These are phyloP conservation scores for Macrostomum lignano DNA, from an alignment of 1,140 invertebrate species.

Conservation along the genomic window DNA sequence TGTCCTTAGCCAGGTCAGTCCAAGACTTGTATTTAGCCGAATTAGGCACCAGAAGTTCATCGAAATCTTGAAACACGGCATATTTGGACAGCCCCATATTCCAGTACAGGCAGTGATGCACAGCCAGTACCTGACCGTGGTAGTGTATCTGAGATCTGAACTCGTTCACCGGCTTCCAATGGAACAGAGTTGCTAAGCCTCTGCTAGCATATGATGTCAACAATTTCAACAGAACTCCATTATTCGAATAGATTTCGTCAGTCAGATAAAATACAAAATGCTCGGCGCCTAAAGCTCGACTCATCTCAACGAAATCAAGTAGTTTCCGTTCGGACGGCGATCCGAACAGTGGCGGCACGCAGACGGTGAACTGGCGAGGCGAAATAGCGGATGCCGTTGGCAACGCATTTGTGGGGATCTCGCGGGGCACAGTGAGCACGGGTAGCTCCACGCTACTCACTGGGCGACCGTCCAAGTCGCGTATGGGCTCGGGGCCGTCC, in stretches of 20 bases:
- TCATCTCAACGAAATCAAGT: conserved; percentile 21
- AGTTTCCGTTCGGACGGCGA: conserved; percentile 12
- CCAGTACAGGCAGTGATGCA: conserved; percentile 1
- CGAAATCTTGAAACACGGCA: conserved; percentile 1
- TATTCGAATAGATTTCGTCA: conserved; percentile 7
- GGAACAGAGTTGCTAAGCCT: neutral
- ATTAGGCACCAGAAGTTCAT: conserved; percentile 2
- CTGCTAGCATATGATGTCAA: neutral
- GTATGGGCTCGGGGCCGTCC: too few relatives aligned
- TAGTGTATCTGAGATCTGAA: neutral
- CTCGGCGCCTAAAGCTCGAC: conserved; percentile 14
- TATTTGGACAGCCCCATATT: conserved; percentile 1
- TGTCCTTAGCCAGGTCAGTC: neutral
- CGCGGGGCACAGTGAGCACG: too few relatives aligned
- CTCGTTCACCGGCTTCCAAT: neutral
- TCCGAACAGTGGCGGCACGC: conserved; percentile 23
- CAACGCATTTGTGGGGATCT: too few relatives aligned
- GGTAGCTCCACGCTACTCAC: too few relatives aligned
- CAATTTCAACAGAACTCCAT: neutral
- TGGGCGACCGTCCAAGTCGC: too few relatives aligned
- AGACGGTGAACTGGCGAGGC: conserved; percentile 10
- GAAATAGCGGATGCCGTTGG: neutral
- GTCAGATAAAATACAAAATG: conserved; percentile 18
- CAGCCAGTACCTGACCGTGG: neutral
- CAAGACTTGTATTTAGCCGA: neutral